A percentile compares a stretch with the other conserved stretches of the same genome.
Conservation (phyloP, 2,888 invertebrate genomes). For the Hoplodrina blanda region DNA sequence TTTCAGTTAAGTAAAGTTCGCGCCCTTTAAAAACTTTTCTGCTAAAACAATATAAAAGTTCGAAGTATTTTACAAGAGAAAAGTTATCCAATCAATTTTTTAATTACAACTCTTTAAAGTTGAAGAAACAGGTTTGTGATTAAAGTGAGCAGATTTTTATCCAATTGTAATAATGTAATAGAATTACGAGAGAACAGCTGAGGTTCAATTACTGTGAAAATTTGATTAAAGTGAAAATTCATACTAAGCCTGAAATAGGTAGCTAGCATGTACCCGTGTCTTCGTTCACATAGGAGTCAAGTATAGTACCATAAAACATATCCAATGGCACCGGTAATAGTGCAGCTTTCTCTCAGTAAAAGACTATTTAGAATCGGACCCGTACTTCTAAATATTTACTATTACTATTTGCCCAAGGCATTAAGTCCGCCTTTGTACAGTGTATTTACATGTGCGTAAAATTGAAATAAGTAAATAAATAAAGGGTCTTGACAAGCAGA, state of each 20-base stretch:
- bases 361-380: too few species aligned
- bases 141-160: conserved; percentile 23
- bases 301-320: too few species aligned
- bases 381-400: too few species aligned
- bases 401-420: too few species aligned
- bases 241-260: not conserved
- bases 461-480: too few species aligned
- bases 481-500: too few species aligned
- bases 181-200: not conserved
- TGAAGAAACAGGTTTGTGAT: conserved; percentile 23
- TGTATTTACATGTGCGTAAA: too few species aligned
- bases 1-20: conserved; percentile 13
- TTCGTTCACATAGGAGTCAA: too few species aligned
- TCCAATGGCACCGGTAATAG: too few species aligned
- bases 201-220: not conserved
- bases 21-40: conserved; percentile 50
- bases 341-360: too few species aligned
- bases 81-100: conserved; percentile 74
- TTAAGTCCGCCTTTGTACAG: too few species aligned
- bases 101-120: conserved; percentile 64
- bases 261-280: too few species aligned
- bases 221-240: not conserved
- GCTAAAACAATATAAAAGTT: conserved; percentile 64
- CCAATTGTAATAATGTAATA: conserved; percentile 10
- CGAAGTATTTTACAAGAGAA: conserved; percentile 62